These are phyloP conservation scores for Lepidonotus clava DNA, from an alignment of 2,888 invertebrate species.

Conservation along the genomic window DNA sequence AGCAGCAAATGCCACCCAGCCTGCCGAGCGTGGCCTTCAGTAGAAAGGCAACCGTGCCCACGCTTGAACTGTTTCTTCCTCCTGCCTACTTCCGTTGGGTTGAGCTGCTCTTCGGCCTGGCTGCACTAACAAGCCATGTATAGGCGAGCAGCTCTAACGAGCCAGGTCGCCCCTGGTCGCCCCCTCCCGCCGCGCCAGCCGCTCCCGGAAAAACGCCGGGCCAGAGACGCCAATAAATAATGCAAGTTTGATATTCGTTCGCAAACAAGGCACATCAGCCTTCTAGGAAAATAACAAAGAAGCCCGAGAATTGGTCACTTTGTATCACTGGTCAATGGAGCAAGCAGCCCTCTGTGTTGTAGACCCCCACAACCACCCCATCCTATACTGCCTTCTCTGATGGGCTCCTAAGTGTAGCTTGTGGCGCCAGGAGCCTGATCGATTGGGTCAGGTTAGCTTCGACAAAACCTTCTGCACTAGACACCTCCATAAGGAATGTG, in stretches of 20 bases:
- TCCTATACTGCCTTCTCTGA: too few species aligned
- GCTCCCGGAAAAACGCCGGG: neutral
- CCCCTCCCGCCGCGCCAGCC: too few species aligned
- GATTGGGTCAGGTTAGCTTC: neutral
- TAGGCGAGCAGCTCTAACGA: slow-evolving; percentile 27
- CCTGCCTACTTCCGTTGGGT: slow-evolving; percentile 1
- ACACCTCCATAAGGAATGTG: neutral
- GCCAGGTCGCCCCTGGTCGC: too few species aligned
- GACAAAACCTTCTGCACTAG: slow-evolving; percentile 9
- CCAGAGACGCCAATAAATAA: slow-evolving; percentile 6
- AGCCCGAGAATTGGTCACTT: neutral
- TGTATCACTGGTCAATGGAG: neutral
- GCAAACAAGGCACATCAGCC: neutral
- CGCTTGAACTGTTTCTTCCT: slow-evolving; percentile 17
- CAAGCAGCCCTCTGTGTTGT: too few species aligned
- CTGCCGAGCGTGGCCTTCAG: neutral
- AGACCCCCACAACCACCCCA: too few species aligned
- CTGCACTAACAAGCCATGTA: slow-evolving; percentile 28
- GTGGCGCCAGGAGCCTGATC: neutral
- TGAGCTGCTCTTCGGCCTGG: slow-evolving; percentile 14
- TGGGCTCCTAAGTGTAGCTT: neutral
- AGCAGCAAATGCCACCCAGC: slow-evolving; percentile 1
- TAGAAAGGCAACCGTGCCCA: neutral
- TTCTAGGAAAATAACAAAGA: neutral
- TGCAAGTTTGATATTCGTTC: slow-evolving; percentile 1